Base-by-base conservation (phyloP, 2,888 invertebrate genomes). In the Hartigia nigra region DNA sequence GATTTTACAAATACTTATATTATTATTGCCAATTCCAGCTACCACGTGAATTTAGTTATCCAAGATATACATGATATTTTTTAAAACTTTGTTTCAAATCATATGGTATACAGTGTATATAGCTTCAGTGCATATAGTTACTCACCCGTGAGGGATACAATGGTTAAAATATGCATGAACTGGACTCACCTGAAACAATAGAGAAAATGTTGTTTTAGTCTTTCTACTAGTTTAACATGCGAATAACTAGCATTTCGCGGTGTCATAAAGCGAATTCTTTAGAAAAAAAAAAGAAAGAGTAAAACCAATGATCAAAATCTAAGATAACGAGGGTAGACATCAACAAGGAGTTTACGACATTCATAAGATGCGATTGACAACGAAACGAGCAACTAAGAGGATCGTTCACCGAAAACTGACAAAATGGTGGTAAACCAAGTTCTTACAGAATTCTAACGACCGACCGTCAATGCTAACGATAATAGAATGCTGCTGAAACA, bases 131-230 rank as follows among this genome's bases (percentile, higher is more conserved):
- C 9, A 23, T 39, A 39, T 23, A 2, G 14, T 72, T 31, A 72
- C 72, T 72, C 72, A 72, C 72, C 34, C 34, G n/a, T 12, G 14
- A 14, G 72, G 14, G 55, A 55, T 1, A 55, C 55, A 55, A 55
- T 23, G 69, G 39, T 72, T 81, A 79, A 83, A 83, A 82, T 82
- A 81, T 82, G 70, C 77, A 79, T 74, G 78, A 82, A 78, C 79
- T 81, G 74, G 77, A 85, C 85, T 87, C 80, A 85, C 85, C 84
- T 84, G 85, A 70, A 85, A 87, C 83, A 84, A 83, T 83, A 76
- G 35, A 82, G 81, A 77, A 82, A 77, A 81, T 31, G 34, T n/a
- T 72, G 81, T 81, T 81, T 84, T 84, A 82, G 77, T 78, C 23
- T 55, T 9, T 23, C 36, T 32, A 76, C 31, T 34, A 74, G 74